Conservation (phyloP, 2,113 vertebrate genomes). For the Psophia crepitans region DNA sequence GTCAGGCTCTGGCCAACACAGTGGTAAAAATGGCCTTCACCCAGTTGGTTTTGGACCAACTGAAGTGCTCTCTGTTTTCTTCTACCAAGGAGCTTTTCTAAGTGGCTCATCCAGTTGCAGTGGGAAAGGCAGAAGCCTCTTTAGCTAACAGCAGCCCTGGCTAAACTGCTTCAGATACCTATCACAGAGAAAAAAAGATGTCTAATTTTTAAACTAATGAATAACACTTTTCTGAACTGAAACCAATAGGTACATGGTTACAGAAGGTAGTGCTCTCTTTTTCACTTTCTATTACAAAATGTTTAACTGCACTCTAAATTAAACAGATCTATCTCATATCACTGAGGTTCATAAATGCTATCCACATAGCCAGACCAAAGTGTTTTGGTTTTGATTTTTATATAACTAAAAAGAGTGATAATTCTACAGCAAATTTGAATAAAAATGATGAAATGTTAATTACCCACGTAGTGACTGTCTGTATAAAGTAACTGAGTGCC, state of each 20-base stretch:
- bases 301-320: neutral
- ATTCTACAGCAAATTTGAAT: neutral
- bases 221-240: neutral
- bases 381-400: neutral
- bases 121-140: neutral
- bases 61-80: neutral
- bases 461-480: neutral
- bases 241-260: rapidly evolving
- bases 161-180: neutral
- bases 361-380: neutral
- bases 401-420: neutral
- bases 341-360: neutral
- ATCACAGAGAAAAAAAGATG: neutral
- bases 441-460: neutral
- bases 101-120: neutral
- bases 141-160: neutral
- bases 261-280: neutral
- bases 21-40: neutral
- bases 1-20: neutral
- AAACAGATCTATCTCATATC: neutral
- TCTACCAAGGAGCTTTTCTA: neutral
- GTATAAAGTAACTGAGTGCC: neutral
- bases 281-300: neutral
- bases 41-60: neutral
- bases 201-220: neutral